Evolutionary conservation across 2,888 invertebrate genomes (phyloP).

Genomic region (Pammene aurita): DNA sequence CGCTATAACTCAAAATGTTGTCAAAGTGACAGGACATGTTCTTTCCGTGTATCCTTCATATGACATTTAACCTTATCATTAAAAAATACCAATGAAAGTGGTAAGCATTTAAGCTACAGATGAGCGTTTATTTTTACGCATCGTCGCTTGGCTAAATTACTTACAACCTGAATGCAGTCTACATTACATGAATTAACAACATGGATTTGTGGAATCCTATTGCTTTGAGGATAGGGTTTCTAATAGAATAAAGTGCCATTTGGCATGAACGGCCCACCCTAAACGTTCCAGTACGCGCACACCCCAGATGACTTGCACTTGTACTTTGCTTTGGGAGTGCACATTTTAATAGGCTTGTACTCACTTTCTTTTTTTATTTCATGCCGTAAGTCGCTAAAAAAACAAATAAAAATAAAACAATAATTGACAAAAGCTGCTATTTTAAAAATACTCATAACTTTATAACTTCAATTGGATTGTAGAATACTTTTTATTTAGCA

Average conservation of each 20-base stretch:
- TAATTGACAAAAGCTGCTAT: too few species aligned
- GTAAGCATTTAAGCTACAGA: constrained; percentile 35
- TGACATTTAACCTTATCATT: too few species aligned
- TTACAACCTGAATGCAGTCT: constrained; percentile 59
- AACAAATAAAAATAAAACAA: neutral
- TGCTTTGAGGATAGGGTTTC: neutral
- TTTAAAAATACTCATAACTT: too few species aligned
- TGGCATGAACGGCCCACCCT: constrained; percentile 52
- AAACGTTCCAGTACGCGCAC: constrained; percentile 54
- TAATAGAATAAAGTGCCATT: neutral
- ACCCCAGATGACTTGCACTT: constrained; percentile 74
- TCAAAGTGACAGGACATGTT: too few species aligned
- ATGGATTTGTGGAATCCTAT: neutral
- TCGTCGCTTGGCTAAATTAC: constrained; percentile 73
- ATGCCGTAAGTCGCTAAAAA: neutral
- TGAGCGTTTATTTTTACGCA: constrained; percentile 73
- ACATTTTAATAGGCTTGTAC: constrained; percentile 74
- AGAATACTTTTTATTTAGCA: too few species aligned
- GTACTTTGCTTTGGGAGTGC: constrained; percentile 68
- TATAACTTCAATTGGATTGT: too few species aligned
- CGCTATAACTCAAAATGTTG: too few species aligned
- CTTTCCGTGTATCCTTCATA: too few species aligned
- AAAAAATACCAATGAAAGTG: constrained; percentile 8
- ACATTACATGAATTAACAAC: too few species aligned
- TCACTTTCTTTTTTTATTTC: constrained; percentile 38